phyloP scores from a whole-genome alignment of 2,888 invertebrate species.

The Brachypalpus laphriformis region DNA sequence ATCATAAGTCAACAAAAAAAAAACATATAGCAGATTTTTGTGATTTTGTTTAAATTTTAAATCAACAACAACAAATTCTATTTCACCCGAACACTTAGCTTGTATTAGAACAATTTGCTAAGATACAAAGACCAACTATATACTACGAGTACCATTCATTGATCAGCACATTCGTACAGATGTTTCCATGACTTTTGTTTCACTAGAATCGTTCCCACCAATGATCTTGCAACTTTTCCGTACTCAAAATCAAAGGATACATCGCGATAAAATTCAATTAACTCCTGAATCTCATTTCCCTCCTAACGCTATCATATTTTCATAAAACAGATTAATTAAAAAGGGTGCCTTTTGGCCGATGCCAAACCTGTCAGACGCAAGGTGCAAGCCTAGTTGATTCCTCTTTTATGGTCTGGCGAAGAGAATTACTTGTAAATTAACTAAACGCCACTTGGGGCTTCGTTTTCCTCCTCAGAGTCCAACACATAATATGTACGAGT shows the following conservation, averaged over 20 bases:
- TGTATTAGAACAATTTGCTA: too few relatives aligned
- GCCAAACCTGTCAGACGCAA: constrained; percentile 46
- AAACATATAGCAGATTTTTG: too few relatives aligned
- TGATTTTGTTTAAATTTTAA: too few relatives aligned
- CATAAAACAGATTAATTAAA: constrained; percentile 67
- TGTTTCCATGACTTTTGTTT: too few relatives aligned
- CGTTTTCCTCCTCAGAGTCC: not conserved
- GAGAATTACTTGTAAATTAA: constrained; percentile 51
- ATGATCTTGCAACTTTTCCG: not conserved
- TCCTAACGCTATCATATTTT: not conserved
- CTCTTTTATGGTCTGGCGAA: constrained; percentile 13
- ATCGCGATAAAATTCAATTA: constrained; percentile 65
- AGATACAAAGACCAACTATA: too few relatives aligned
- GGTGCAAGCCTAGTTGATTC: constrained; percentile 18
- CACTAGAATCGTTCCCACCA: not conserved
- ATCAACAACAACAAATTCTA: too few relatives aligned
- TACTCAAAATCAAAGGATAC: constrained; percentile 2
- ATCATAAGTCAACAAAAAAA: too few relatives aligned
- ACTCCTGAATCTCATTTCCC: constrained; percentile 47
- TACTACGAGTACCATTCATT: too few relatives aligned
- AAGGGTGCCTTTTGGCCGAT: constrained; percentile 31
- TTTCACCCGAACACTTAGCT: too few relatives aligned
- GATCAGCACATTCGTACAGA: too few relatives aligned
- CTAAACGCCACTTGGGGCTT: constrained; percentile 63
- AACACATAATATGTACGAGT: constrained; percentile 5